A percentile compares a stretch with the other conserved stretches of the same genome.
These are phyloP conservation scores for Trichoplusia ni DNA, from an alignment of 1,140 invertebrate species.

Conservation along the genomic window DNA sequence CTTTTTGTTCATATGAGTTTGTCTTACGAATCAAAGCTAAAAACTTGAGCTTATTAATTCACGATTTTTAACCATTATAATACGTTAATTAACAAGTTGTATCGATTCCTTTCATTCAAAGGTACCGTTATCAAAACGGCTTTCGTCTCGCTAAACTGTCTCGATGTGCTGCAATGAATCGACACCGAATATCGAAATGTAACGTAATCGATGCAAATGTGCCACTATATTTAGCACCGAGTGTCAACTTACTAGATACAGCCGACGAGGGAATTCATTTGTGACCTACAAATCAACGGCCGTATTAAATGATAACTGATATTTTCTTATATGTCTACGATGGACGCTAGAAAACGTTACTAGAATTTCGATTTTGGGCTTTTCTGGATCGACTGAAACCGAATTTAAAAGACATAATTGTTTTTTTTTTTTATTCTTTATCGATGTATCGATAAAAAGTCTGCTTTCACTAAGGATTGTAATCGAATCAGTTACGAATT, in stretches of 20 bases:
- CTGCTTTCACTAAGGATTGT: too few relatives aligned
- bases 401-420: too few relatives aligned
- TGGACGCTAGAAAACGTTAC: not conserved
- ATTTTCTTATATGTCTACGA: constrained; percentile 4
- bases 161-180: not conserved
- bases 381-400: too few relatives aligned
- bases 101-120: too few relatives aligned
- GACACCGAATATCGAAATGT: constrained; percentile 16
- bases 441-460: too few relatives aligned
- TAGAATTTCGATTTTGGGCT: too few relatives aligned
- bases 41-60: too few relatives aligned
- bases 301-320: constrained; percentile 18
- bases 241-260: constrained; percentile 18
- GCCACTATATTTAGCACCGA: constrained; percentile 16
- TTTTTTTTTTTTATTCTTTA: too few relatives aligned
- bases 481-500: too few relatives aligned
- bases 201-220: constrained; percentile 23
- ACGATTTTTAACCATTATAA: not conserved
- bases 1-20: too few relatives aligned
- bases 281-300: constrained; percentile 28
- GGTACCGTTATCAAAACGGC: not conserved
- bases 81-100: too few relatives aligned
- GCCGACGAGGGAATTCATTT: constrained; percentile 26
- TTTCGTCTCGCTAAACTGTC: not conserved
- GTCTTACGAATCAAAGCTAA: too few relatives aligned